Evolutionary conservation across 2,113 vertebrate genomes (phyloP).

Genomic region (Tauraco erythrolophus): DNA sequence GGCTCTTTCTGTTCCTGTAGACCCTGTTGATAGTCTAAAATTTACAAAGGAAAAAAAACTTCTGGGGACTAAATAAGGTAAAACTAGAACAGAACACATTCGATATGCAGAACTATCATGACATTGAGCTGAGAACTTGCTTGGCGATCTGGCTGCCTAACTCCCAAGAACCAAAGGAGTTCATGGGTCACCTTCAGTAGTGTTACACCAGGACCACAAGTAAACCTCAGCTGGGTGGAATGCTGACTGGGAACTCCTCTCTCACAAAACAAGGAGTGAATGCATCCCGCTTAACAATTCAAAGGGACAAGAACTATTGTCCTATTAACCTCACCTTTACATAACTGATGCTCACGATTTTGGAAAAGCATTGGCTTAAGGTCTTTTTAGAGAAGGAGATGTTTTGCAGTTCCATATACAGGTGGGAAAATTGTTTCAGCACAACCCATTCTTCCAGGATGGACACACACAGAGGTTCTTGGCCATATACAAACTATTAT

Average conservation of each 20-base stretch:
- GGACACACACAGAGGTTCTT: neutral
- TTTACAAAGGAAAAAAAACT: neutral
- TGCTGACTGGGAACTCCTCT: neutral
- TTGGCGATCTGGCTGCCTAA: neutral
- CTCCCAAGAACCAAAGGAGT: neutral
- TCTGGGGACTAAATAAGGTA: neutral
- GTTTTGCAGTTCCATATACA: neutral
- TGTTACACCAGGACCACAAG: neutral
- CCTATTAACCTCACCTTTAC: neutral
- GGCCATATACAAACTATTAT: neutral
- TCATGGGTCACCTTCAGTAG: neutral
- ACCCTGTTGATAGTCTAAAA: neutral
- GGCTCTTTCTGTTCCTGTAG: neutral
- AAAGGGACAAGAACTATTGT: neutral
- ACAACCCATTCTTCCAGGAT: neutral
- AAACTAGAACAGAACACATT: neutral
- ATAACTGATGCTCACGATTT: neutral
- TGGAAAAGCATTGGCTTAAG: neutral
- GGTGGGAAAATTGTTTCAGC: neutral
- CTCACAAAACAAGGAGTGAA: neutral
- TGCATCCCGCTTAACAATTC: fast-evolving
- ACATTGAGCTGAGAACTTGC: neutral
- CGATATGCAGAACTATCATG: neutral
- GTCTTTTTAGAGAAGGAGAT: neutral
- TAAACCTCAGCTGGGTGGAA: neutral